phyloP scores from a whole-genome alignment of 2,113 vertebrate species.

The Microtus richardsoni region DNA sequence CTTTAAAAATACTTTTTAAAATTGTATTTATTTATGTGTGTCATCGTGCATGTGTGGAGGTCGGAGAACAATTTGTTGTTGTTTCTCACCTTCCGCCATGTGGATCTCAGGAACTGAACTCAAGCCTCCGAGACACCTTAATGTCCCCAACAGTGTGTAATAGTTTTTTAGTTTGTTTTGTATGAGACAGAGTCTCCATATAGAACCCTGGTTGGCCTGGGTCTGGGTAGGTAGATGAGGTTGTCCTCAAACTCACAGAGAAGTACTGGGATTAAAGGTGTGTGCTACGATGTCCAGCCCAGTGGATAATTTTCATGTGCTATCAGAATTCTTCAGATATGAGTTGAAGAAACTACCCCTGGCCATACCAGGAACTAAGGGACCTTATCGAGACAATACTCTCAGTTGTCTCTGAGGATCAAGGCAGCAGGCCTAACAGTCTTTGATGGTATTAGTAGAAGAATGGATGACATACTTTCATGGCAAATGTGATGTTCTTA shows the following conservation, averaged over 20 bases:
- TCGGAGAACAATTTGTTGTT: background rate
- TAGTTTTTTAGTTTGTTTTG: background rate
- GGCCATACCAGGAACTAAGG: background rate
- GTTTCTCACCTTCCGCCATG: background rate
- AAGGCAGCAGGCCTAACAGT: background rate
- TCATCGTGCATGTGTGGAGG: background rate
- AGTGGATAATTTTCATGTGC: background rate
- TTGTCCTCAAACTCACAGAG: background rate
- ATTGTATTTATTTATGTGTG: background rate
- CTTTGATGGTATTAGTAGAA: background rate
- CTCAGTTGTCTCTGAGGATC: background rate
- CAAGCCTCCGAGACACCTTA: background rate
- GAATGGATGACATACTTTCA: background rate
- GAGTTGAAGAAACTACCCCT: background rate
- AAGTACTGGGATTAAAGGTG: background rate
- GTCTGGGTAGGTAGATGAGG: background rate
- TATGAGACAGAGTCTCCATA: background rate
- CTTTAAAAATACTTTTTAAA: background rate
- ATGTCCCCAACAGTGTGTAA: background rate
- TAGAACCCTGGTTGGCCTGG: background rate
- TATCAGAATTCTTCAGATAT: background rate
- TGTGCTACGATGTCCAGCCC: background rate
- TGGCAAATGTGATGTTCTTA: background rate
- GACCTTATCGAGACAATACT: background rate
- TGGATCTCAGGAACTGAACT: background rate